Percentiles rank a stretch among this genome's conserved stretches.
phyloP scores from a whole-genome alignment of 2,888 invertebrate species.

The Halictus ligatus region DNA sequence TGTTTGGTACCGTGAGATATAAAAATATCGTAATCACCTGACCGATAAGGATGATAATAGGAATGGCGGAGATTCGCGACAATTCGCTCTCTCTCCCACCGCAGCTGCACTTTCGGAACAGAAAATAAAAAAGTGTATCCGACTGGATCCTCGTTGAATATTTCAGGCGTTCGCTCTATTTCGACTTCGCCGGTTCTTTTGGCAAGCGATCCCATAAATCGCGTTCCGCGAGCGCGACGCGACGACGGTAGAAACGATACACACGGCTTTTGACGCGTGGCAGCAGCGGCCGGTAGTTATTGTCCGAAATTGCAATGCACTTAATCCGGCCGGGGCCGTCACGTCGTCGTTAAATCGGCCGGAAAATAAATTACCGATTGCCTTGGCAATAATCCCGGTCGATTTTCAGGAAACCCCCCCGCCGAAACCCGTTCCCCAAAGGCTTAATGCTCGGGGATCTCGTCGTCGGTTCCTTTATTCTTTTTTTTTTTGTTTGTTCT shows the following conservation, averaged over 20 bases:
- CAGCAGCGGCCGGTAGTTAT: conserved; percentile 21
- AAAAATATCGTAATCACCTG: not conserved
- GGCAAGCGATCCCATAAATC: conserved; percentile 1
- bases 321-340: conserved; percentile 44
- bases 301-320: conserved; percentile 39
- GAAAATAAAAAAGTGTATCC: conserved; percentile 1
- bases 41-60: not conserved
- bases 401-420: conserved; percentile 45
- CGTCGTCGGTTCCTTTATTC: not conserved
- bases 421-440: not conserved
- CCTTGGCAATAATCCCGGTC: conserved; percentile 76
- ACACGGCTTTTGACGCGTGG: conserved; percentile 11
- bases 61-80: not conserved
- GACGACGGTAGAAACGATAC: not conserved
- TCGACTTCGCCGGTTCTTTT: not conserved
- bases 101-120: not conserved
- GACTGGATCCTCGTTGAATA: not conserved
- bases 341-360: conserved; percentile 65
- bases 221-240: not conserved
- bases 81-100: not conserved
- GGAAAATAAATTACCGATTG: conserved; percentile 77
- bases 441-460: not conserved
- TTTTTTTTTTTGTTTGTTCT: conserved; percentile 21
- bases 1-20: not conserved
- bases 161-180: conserved; percentile 3